Evolutionary conservation across 92 coral and sea anemone species (phyloP).

Genomic region (Micromussa lordhowensis): DNA sequence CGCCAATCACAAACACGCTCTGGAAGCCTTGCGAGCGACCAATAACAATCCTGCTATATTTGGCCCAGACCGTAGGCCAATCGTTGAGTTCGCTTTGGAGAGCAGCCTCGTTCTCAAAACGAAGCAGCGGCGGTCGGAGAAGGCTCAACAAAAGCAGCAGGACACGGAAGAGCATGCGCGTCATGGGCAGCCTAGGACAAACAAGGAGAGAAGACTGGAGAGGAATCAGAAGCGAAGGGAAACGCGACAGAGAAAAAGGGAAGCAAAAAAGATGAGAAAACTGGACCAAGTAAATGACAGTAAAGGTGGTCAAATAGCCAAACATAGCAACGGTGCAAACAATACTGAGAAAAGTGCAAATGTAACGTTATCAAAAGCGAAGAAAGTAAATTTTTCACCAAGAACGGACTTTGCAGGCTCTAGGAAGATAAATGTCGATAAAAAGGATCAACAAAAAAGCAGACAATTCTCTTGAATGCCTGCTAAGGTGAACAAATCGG

Average conservation of each 20-base stretch:
- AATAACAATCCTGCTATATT: constrained; percentile 91
- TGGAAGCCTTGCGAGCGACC: constrained; percentile 83
- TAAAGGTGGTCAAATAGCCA: neutral
- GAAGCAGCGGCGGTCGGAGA: constrained; percentile 73
- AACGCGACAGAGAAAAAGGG: constrained; percentile 64
- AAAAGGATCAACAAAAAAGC: neutral
- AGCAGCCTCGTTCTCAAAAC: constrained; percentile 88
- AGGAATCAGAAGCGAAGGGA: constrained; percentile 64
- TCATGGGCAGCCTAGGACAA: constrained; percentile 55
- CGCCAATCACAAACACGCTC: constrained; percentile 82
- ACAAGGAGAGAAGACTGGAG: constrained; percentile 78
- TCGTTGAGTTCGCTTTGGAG: constrained; percentile 94
- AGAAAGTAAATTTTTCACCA: neutral
- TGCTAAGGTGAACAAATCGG: neutral
- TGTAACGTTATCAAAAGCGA: constrained; percentile 16
- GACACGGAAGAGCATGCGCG: constrained; percentile 28
- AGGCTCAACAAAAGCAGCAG: constrained; percentile 55
- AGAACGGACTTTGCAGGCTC: neutral
- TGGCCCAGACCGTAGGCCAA: constrained; percentile 93
- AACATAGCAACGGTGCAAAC: neutral
- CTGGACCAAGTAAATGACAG: constrained; percentile 3
- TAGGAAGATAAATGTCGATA: neutral
- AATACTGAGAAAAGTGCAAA: constrained; percentile 12
- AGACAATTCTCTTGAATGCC: neutral
- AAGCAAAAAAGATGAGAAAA: constrained; percentile 43